phyloP scores from a whole-genome alignment of 1,140 invertebrate genomes.

The Charaxes varanes region DNA sequence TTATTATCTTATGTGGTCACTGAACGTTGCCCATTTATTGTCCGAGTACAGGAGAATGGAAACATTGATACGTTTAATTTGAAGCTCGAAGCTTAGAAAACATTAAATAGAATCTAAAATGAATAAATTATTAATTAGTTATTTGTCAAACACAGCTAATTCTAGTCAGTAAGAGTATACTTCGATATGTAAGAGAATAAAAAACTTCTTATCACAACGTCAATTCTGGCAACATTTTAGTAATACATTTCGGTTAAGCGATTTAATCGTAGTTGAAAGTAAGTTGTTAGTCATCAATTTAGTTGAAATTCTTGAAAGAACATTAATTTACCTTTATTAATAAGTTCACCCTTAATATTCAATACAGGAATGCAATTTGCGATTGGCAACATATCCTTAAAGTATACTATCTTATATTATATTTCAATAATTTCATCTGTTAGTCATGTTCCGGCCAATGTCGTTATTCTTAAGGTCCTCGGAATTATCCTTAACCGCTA shows the following conservation, averaged over 20 bases:
- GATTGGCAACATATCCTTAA: conserved; percentile 58
- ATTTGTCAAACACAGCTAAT: conserved; percentile 72
- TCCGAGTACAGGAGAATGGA: conserved; percentile 22
- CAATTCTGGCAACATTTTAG: conserved; percentile 7
- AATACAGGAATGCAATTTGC: conserved; percentile 41
- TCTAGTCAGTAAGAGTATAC: conserved; percentile 43
- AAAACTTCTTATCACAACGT: conserved; percentile 17
- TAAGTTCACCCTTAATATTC: conserved; percentile 13
- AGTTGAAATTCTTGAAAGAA: no score
- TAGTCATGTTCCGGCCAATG: conserved; percentile 46
- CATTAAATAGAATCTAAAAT: conserved; percentile 19
- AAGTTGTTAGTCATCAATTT: no score
- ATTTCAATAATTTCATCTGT: conserved; percentile 30
- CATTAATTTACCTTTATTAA: conserved; percentile 13
- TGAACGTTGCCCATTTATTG: conserved; percentile 43
- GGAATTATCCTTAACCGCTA: conserved; percentile 19
- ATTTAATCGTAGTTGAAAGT: neutral
- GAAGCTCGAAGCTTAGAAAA: conserved; percentile 32
- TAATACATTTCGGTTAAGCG: neutral
- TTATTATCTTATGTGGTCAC: conserved; percentile 43
- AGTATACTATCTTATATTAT: conserved; percentile 24
- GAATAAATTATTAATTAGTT: conserved; percentile 30
- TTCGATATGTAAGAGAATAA: conserved; percentile 13
- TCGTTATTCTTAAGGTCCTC: conserved; percentile 33
- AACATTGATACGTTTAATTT: conserved; percentile 11